Evolutionary conservation across 2,888 invertebrate species (phyloP), one percentile per base, ranked within the genome.

Genomic region (Miltochrista miniata): DNA sequence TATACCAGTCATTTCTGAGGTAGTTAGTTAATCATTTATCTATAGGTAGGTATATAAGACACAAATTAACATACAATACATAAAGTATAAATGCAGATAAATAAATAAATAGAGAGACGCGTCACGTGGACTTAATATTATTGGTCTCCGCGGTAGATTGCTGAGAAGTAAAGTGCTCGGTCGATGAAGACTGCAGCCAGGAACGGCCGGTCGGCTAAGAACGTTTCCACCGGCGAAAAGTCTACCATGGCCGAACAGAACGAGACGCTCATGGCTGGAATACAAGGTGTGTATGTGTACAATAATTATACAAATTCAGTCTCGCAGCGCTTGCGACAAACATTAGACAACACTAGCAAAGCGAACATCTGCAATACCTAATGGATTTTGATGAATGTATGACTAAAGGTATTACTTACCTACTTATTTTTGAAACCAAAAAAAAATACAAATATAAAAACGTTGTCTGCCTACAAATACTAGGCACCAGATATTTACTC

Each of bases 121-220:
- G 33, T 38, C 18, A n/a, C n/a, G n/a, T 33, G 33, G 18, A 41
- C n/a, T 48, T 24, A n/a, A n/a, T 45, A 56, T 49, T 56, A 41
- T 47, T 52, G 40, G 7, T 44, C 15, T 12, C 36, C 48, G 9
- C 47, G 35, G 52, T 77, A 72, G 1, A 69, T 63, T 5, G 83
- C 76, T 37, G 76, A 55, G 72, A 88, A 87, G 62, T 72, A 77
- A 0, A 77, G 71, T 0, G 64, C 61, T 43, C 70, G 70, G 14
- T 70, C 65, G 18, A 74, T 64, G 15, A 79, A 52, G 45, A 88
- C 74, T 7, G 61, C 69, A 8, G 72, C 75, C 45, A 87, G 52
- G 76, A 87, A 88, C 0, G 87, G 85, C 11, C 72, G 80, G 58
- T 88, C 81, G 0, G 85, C 88, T 10, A 62, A 59, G 73, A 88